Percentiles rank a stretch among this genome's conserved stretches.
These are phyloP conservation scores for Cheilosia scutellata DNA, from an alignment of 2,888 invertebrate genomes.

Conservation along the genomic window DNA sequence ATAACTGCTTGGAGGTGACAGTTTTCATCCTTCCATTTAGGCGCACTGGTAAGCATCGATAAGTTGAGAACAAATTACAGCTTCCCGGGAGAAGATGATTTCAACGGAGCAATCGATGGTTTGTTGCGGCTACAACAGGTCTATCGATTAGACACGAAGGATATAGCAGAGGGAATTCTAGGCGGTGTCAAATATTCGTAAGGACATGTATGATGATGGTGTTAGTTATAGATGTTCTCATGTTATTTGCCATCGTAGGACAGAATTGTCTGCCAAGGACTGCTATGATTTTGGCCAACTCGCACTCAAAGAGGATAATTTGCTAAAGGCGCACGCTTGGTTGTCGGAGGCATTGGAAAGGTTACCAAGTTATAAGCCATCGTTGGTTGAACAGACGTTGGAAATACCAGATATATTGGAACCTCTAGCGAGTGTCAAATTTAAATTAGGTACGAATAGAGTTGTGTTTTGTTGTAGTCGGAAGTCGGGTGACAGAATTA, in stretches of 20 bases:
- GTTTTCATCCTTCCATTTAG: conserved; percentile 59
- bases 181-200: conserved; percentile 91
- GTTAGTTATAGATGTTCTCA: neutral
- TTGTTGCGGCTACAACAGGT: conserved; percentile 96
- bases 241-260: conserved; percentile 81
- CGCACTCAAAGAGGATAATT: conserved; percentile 93
- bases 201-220: conserved; percentile 30
- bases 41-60: conserved; percentile 76
- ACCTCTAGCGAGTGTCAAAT: conserved; percentile 76
- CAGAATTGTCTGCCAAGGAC: conserved; percentile 87
- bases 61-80: conserved; percentile 52
- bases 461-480: neutral
- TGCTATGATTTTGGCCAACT: conserved; percentile 93
- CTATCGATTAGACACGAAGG: conserved; percentile 92
- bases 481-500: neutral
- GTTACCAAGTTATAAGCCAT: conserved; percentile 48
- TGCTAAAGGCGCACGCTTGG: conserved; percentile 93
- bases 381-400: conserved; percentile 25
- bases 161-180: conserved; percentile 92
- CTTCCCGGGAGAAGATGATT: conserved; percentile 92
- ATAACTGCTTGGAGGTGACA: neutral
- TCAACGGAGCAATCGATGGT: conserved; percentile 97
- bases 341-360: conserved; percentile 87
- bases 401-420: conserved; percentile 75
- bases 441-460: conserved; percentile 64